These are phyloP conservation scores for Poecilia velifera DNA, from an alignment of 2,797 vertebrate species.

Conservation along the genomic window DNA sequence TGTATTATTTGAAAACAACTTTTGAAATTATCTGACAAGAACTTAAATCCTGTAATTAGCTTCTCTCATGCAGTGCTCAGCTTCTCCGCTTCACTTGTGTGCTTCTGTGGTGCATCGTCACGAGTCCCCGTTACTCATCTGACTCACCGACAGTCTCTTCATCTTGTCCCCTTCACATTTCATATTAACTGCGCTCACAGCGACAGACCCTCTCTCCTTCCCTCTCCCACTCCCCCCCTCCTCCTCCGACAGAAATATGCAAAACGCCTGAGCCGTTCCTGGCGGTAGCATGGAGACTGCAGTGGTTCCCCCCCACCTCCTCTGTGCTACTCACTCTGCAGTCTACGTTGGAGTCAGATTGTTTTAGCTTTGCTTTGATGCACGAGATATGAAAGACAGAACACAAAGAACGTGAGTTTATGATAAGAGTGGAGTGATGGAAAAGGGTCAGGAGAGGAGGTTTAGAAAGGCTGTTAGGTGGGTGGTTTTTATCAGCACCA, in stretches of 20 bases:
- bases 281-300: conserved; percentile 61
- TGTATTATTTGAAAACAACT: neutral
- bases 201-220: conserved; percentile 34
- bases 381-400: conserved; percentile 5
- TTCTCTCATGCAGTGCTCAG: conserved; percentile 66
- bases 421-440: conserved; percentile 13
- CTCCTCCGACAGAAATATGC: conserved; percentile 34
- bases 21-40: neutral
- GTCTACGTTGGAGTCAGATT: conserved; percentile 51
- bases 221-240: neutral
- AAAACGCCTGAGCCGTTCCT: conserved; percentile 39
- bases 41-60: neutral
- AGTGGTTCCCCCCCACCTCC: conserved; percentile 14
- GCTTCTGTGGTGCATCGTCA: conserved; percentile 53
- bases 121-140: conserved; percentile 52
- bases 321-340: conserved; percentile 35
- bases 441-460: conserved; percentile 8
- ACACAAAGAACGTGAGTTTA: conserved; percentile 20
- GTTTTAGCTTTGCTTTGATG: conserved; percentile 20
- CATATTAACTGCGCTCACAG: conserved; percentile 55
- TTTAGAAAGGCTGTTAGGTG: conserved; percentile 35
- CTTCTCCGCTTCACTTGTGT: conserved; percentile 59
- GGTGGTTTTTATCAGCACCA: conserved; percentile 48
- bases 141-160: conserved; percentile 60
- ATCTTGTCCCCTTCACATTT: conserved; percentile 55